A percentile compares a stretch with the other conserved stretches of the same genome.
Evolutionary conservation across 1,140 invertebrate species (phyloP).

Genomic region (Lerema accius): DNA sequence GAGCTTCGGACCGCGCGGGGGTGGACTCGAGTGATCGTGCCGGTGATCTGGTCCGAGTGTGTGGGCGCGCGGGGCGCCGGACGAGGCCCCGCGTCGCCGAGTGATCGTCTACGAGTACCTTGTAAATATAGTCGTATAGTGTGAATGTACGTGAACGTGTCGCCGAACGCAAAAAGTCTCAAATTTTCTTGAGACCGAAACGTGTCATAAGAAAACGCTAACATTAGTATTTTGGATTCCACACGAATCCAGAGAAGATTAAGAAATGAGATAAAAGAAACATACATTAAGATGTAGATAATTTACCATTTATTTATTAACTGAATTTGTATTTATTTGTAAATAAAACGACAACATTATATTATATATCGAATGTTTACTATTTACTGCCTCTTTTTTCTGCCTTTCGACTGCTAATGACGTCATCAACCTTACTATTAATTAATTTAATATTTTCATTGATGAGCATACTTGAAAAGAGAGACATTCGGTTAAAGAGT

Average conservation of each 20-base stretch:
- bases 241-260: constrained; percentile 78
- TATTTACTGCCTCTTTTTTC: constrained; percentile 76
- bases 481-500: not conserved
- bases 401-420: constrained; percentile 30
- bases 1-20: constrained; percentile 58
- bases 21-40: constrained; percentile 62
- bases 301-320: constrained; percentile 83
- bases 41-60: constrained; percentile 53
- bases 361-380: constrained; percentile 83
- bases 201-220: constrained; percentile 82
- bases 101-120: constrained; percentile 71
- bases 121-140: constrained; percentile 74
- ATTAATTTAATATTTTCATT: no score
- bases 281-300: constrained; percentile 83
- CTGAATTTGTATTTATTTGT: constrained; percentile 83
- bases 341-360: constrained; percentile 82
- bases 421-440: not conserved
- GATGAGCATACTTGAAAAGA: no score
- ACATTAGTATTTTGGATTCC: constrained; percentile 81
- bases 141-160: constrained; percentile 82
- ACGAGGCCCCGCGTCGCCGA: constrained; percentile 69
- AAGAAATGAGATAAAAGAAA: constrained; percentile 82
- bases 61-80: constrained; percentile 64
- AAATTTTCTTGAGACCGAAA: constrained; percentile 82
- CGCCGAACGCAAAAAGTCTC: constrained; percentile 81